Evolutionary conservation across 2,113 vertebrate genomes (phyloP).

Genomic region (Serinus canaria): DNA sequence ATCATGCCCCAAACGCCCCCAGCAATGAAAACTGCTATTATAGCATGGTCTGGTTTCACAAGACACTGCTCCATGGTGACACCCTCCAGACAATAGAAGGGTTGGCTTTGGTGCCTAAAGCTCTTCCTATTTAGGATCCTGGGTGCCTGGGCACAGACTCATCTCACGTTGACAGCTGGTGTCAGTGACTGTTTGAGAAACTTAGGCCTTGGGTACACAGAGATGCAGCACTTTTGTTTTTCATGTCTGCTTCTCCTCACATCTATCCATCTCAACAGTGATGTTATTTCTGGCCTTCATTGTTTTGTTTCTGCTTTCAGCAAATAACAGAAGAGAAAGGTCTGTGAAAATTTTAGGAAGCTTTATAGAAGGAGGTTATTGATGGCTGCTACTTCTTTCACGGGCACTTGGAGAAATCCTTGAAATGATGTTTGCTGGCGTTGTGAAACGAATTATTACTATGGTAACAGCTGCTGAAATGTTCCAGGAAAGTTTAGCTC

Average conservation of each 20-base stretch:
- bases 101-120: not conserved
- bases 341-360: conserved; percentile 23
- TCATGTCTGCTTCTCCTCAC: not conserved
- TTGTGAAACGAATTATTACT: conserved; percentile 27
- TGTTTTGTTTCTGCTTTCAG: conserved; percentile 17
- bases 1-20: not conserved
- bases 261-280: not conserved
- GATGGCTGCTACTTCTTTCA: not conserved
- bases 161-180: not conserved
- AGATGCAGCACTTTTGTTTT: not conserved
- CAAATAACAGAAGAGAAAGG: not conserved
- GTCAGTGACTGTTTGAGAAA: not conserved
- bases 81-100: not conserved
- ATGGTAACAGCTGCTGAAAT: conserved; percentile 53
- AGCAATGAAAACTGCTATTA: not conserved
- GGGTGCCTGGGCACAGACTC: not conserved
- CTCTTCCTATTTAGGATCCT: not conserved
- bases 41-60: not conserved
- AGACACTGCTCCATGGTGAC: not conserved
- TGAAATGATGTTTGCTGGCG: conserved; percentile 20
- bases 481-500: not conserved
- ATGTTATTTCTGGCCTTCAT: not conserved
- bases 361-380: not conserved
- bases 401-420: conserved; percentile 36
- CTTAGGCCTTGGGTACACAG: not conserved